Evolutionary conservation across 2,888 invertebrate genomes (phyloP).

Genomic region (Drosophila engyochracea): DNA sequence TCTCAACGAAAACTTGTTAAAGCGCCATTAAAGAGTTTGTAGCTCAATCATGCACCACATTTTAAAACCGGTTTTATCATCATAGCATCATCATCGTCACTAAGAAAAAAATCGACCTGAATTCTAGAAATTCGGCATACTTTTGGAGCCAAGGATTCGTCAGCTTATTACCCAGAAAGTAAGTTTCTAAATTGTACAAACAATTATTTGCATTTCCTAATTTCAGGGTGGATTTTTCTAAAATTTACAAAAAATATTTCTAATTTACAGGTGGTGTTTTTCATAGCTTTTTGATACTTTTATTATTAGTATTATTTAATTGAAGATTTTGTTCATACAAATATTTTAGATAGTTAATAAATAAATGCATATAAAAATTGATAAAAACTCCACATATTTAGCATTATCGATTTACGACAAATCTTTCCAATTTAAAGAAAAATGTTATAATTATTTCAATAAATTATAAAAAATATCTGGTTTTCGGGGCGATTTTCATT

Average conservation of each 20-base stretch:
- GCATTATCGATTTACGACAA: not conserved
- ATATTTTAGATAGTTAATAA: not conserved
- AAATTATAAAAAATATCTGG: not conserved
- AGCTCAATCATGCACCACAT: constrained; percentile 2
- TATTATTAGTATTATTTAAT: not conserved
- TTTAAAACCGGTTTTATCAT: constrained; percentile 41
- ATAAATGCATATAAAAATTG: not conserved
- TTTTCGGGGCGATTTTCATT: not conserved
- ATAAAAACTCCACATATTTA: not conserved
- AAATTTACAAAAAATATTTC: not conserved
- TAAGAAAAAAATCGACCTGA: not conserved
- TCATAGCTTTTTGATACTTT: not conserved
- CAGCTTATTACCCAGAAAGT: not conserved
- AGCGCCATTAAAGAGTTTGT: constrained; percentile 41
- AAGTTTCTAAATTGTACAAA: not conserved
- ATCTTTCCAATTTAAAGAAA: not conserved
- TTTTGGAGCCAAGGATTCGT: not conserved
- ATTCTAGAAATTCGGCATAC: not conserved
- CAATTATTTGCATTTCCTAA: not conserved
- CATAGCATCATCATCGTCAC: constrained; percentile 18
- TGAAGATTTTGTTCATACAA: not conserved
- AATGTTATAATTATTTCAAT: not conserved
- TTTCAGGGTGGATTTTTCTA: not conserved
- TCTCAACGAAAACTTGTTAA: constrained; percentile 52
- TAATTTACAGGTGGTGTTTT: not conserved